These are phyloP conservation scores for Vespertilio murinus DNA, from an alignment of 2,797 vertebrate species.

Conservation along the genomic window DNA sequence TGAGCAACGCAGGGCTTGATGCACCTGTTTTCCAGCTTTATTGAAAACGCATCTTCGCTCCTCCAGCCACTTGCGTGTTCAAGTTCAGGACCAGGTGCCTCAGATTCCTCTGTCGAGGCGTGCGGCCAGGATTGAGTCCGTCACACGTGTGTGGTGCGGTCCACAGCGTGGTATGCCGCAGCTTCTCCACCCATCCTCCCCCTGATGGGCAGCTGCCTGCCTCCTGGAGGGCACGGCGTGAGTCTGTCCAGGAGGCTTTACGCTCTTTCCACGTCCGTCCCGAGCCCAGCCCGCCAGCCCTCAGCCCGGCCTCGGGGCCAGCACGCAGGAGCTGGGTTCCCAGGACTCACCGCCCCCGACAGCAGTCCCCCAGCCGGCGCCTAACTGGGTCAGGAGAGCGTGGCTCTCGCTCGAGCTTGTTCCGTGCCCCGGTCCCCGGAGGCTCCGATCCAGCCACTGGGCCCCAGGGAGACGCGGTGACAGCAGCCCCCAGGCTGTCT, in stretches of 20 bases:
- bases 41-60: neutral
- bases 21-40: neutral
- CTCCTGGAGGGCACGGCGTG: fast-evolving
- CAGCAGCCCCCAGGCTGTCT: neutral
- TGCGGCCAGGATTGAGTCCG: fast-evolving
- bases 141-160: fast-evolving
- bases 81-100: neutral
- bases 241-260: neutral
- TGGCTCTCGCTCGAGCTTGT: neutral
- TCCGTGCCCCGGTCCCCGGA: neutral
- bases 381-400: neutral
- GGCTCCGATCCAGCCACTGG: neutral
- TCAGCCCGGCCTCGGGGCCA: neutral
- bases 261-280: neutral
- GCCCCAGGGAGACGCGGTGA: neutral
- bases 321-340: neutral
- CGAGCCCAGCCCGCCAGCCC: neutral
- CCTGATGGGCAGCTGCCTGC: neutral
- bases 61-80: neutral
- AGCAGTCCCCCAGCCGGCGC: neutral
- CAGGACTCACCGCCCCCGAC: neutral
- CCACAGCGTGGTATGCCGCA: fast-evolving
- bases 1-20: neutral
- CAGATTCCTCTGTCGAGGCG: fast-evolving
- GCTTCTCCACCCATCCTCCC: fast-evolving